Conservation (phyloP, 1,140 invertebrate species). For the Physella acuta region DNA sequence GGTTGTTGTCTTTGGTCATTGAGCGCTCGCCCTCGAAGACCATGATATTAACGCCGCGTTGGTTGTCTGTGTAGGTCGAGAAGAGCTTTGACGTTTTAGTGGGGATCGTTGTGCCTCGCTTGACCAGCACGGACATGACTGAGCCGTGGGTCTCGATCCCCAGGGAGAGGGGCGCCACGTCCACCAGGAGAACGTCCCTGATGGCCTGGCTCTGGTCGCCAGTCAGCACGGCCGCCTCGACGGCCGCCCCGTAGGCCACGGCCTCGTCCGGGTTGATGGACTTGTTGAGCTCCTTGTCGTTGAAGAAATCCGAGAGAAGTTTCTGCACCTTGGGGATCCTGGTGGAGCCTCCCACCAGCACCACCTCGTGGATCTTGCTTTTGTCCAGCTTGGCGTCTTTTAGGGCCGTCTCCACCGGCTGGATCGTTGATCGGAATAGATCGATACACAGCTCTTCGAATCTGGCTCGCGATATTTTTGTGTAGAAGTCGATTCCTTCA, state of each 20-base stretch:
- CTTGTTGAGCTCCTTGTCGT: slow-evolving; percentile 70
- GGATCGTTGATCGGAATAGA: slow-evolving; percentile 82
- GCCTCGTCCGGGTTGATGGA: slow-evolving; percentile 64
- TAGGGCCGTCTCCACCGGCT: slow-evolving; percentile 91
- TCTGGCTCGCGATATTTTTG: slow-evolving; percentile 80
- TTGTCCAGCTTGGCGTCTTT: slow-evolving; percentile 94
- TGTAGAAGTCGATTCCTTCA: slow-evolving; percentile 53
- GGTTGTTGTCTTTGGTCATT: slow-evolving; percentile 65
- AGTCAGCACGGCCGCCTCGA: slow-evolving; percentile 63
- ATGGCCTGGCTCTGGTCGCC: slow-evolving; percentile 51
- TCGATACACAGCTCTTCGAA: slow-evolving; percentile 77
- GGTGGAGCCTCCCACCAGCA: slow-evolving; percentile 94
- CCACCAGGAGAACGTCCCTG: slow-evolving; percentile 56
- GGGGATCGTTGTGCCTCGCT: slow-evolving; percentile 62
- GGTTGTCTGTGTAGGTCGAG: slow-evolving; percentile 65
- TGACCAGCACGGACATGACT: slow-evolving; percentile 66
- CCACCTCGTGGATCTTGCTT: slow-evolving; percentile 88
- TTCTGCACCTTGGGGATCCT: slow-evolving; percentile 97
- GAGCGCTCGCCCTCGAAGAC: slow-evolving; percentile 66
- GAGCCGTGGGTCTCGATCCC: slow-evolving; percentile 67
- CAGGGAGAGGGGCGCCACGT: slow-evolving; percentile 56
- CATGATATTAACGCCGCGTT: slow-evolving; percentile 78
- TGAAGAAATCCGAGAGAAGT: slow-evolving; percentile 80
- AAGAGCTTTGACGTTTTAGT: slow-evolving; percentile 53
- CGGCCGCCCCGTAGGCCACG: slow-evolving; percentile 65